These are phyloP conservation scores for Andrena hattorfiana DNA, from an alignment of 2,888 invertebrate genomes.

Conservation along the genomic window DNA sequence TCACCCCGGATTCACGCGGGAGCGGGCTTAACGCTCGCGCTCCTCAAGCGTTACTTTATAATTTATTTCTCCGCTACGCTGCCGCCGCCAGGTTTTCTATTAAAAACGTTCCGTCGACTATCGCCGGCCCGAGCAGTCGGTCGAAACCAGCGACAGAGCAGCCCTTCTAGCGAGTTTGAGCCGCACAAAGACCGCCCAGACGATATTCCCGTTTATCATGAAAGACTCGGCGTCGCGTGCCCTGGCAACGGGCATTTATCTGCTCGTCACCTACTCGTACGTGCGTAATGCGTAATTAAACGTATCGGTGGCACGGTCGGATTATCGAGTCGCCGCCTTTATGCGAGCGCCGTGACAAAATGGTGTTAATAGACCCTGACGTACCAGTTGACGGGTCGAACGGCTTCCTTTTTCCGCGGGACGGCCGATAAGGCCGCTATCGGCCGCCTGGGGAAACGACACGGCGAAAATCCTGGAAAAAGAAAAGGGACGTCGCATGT, in stretches of 20 bases:
- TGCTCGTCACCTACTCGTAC: constrained; percentile 45
- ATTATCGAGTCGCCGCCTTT: constrained; percentile 63
- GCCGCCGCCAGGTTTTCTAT: constrained; percentile 25
- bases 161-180: constrained; percentile 50
- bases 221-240: constrained; percentile 21
- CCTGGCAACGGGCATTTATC: constrained; percentile 55
- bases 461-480: constrained; percentile 25
- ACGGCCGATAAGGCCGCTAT: constrained; percentile 36
- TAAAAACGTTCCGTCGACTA: constrained; percentile 23
- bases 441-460: constrained; percentile 22
- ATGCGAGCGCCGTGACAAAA: constrained; percentile 35
- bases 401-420: not conserved
- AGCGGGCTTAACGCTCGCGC: constrained; percentile 56
- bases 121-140: constrained; percentile 1
- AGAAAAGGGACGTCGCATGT: constrained; percentile 10
- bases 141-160: constrained; percentile 11
- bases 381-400: constrained; percentile 30
- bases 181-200: constrained; percentile 47
- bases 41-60: constrained; percentile 61
- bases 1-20: constrained; percentile 65
- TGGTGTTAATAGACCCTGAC: constrained; percentile 58
- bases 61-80: constrained; percentile 57
- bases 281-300: constrained; percentile 73
- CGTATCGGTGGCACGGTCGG: constrained; percentile 71
- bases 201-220: constrained; percentile 45